Percentiles rank a stretch among this genome's conserved stretches.
Conservation (phyloP, 2,888 invertebrate species). For the Lagria hirta region DNA sequence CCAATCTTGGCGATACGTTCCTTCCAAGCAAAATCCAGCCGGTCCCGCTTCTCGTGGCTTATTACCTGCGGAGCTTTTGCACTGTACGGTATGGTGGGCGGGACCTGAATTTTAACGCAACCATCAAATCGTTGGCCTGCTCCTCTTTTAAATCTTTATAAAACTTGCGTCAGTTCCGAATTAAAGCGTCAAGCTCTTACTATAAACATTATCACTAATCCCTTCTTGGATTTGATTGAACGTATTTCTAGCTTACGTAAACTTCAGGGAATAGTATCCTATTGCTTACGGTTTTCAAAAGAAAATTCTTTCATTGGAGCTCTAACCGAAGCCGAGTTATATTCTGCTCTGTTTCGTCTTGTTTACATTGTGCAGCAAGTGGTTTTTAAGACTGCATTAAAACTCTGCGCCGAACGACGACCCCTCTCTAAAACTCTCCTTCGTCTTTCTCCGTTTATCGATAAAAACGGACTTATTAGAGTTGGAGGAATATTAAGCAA, state of each 20-base stretch:
- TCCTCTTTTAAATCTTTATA: not conserved
- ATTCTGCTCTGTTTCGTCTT: constrained; percentile 13
- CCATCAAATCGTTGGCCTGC: constrained; percentile 3
- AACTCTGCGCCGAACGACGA: not conserved
- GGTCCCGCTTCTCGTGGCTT: constrained; percentile 20
- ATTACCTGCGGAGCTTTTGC: constrained; percentile 8
- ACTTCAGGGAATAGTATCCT: constrained; percentile 8
- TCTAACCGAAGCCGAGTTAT: constrained; percentile 7
- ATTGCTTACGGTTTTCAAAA: constrained; percentile 3
- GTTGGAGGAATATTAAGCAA: constrained; percentile 25
- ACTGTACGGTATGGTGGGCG: constrained; percentile 9
- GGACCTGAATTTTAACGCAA: constrained; percentile 2
- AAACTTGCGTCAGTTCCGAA: not conserved
- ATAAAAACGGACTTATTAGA: constrained; percentile 18
- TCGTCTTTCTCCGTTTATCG: constrained; percentile 23
- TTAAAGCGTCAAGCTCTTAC: not conserved
- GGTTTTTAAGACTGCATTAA: constrained; percentile 11
- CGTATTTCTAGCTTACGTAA: constrained; percentile 1
- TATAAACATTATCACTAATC: not conserved
- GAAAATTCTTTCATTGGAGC: not conserved
- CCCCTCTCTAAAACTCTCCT: constrained; percentile 15
- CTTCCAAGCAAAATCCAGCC: constrained; percentile 13
- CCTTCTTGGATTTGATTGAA: constrained; percentile 1
- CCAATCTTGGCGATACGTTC: constrained; percentile 14
- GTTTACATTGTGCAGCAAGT: constrained; percentile 16